These are phyloP conservation scores for Crocuta crocuta DNA, from an alignment of 2,113 vertebrate species.

Conservation along the genomic window DNA sequence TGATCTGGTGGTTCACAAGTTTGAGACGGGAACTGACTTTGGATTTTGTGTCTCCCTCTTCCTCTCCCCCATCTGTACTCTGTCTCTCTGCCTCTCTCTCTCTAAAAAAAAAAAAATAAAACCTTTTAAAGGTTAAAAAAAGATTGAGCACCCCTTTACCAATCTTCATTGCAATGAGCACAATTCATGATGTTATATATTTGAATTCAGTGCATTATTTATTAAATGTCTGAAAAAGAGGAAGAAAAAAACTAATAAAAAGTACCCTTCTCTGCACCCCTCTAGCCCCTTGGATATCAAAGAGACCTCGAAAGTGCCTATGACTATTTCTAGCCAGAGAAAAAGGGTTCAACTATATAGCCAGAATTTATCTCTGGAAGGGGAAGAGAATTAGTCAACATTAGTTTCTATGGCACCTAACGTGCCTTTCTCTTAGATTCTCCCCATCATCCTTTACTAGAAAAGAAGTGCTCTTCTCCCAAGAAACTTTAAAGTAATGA, in stretches of 20 bases:
- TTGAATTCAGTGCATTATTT: background rate
- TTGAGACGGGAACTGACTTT: too few relatives aligned
- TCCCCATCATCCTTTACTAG: background rate
- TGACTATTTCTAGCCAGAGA: background rate
- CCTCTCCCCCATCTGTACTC: too few relatives aligned
- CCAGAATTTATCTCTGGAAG: background rate
- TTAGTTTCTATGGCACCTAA: background rate
- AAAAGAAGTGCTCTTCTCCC: background rate
- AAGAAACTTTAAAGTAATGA: background rate
- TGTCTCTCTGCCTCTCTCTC: too few relatives aligned
- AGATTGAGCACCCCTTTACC: background rate
- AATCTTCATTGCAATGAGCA: background rate
- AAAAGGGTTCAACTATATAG: background rate
- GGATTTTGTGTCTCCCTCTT: too few relatives aligned
- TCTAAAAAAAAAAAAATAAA: too few relatives aligned
- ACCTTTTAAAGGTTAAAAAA: background rate
- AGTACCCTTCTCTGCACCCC: background rate
- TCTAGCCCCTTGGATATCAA: background rate
- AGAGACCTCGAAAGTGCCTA: background rate
- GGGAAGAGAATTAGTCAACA: background rate
- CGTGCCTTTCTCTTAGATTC: background rate
- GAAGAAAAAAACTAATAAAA: background rate
- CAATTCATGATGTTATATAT: background rate
- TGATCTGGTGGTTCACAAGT: too few relatives aligned
- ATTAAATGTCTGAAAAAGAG: background rate